These are phyloP conservation scores for Drosophila orosa DNA, from an alignment of 1,140 invertebrate genomes.

Conservation along the genomic window DNA sequence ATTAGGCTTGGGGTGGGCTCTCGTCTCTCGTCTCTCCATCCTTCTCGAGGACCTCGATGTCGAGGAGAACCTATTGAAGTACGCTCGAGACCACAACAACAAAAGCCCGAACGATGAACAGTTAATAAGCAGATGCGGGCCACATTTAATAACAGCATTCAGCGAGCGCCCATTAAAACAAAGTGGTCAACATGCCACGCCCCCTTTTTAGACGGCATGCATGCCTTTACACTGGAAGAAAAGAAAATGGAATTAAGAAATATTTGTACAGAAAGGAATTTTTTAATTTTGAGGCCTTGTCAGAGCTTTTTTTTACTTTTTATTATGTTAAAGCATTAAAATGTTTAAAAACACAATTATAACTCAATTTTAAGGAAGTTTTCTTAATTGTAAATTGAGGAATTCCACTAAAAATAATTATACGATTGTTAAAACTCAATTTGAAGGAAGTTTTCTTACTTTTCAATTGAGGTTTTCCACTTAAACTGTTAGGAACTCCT, in stretches of 20 bases:
- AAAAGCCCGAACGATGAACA: conserved; percentile 26
- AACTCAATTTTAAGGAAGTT: too few relatives aligned
- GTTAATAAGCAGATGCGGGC: conserved; percentile 75
- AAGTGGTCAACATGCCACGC: conserved; percentile 74
- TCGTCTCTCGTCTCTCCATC: neutral
- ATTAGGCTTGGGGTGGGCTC: conserved; percentile 32
- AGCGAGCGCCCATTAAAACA: conserved; percentile 70
- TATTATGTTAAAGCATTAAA: too few relatives aligned
- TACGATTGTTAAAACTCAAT: too few relatives aligned
- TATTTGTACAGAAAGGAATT: neutral
- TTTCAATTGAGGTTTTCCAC: neutral
- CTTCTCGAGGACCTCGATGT: neutral
- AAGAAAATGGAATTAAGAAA: too few relatives aligned
- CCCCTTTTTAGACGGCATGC: conserved; percentile 5
- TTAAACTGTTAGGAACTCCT: neutral
- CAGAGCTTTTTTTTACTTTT: too few relatives aligned
- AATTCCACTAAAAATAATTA: too few relatives aligned
- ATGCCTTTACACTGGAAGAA: neutral
- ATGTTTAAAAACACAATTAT: too few relatives aligned
- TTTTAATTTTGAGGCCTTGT: neutral
- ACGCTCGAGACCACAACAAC: conserved; percentile 20
- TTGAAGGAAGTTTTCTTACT: too few relatives aligned
- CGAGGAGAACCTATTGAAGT: conserved; percentile 21
- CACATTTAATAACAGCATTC: conserved; percentile 74
- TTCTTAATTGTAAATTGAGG: too few relatives aligned